Evolutionary conservation across 2,113 vertebrate species (phyloP), one percentile per base, ranked within the genome.

Genomic region (Amphiprion percula): DNA sequence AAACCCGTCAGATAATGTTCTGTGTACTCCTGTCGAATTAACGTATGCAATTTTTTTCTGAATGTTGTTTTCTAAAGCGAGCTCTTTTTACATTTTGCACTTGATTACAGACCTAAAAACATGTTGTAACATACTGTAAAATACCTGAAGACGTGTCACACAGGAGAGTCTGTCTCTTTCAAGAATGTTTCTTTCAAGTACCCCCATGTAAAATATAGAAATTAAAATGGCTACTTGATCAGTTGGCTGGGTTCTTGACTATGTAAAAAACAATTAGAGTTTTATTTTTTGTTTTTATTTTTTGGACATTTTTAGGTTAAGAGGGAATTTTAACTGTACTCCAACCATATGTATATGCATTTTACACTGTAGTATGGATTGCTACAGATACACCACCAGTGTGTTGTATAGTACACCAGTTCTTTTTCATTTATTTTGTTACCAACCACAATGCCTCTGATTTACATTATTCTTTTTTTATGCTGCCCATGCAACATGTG

Each of bases 1-100:
- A 97, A 91, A 95, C 92, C 94, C 95, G 94, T 94, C 88, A 80
- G 61, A 87, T 88, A 10, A 41, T 54, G 59, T 47, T 68, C 62
- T 59, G 71, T 64, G 49, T 55, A n/a, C 16, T 73, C 76, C 28
- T 65, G 78, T 75, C 61, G 65, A 59, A 79, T 77, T 12, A 61
- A 75, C 63, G 78, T 87, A 87, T 91, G 87, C 87, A 89, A 88
- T 79, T 87, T 86, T 69, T 87, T 65, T 70, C 62, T 77, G 83
- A 90, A 91, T 90, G 83, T 92, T 90, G 44, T 93, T 94, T 94
- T 88, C 49, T 91, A 89, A 70, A 76, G 69, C 52, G 24, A 86
- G 63, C 75, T 77, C 65, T 91, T 91, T 91, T 89, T 88, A 91
- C 86, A 89, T 87, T 92, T 93, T 92, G 85, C 89, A 90, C 86